phyloP scores from a whole-genome alignment of 2,113 vertebrate genomes.

The Oreamnos americanus region DNA sequence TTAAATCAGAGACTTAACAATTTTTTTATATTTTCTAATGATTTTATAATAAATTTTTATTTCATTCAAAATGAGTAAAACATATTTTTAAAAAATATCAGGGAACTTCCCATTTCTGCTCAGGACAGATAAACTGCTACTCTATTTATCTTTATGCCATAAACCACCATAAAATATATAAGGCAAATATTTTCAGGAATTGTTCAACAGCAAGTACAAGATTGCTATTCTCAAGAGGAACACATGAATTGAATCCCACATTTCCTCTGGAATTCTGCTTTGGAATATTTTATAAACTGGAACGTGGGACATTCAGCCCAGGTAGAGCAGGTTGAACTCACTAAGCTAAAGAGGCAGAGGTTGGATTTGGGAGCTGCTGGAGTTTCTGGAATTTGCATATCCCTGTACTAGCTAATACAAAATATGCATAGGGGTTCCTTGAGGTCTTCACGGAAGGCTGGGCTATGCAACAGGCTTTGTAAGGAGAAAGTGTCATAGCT shows the following conservation, averaged over 20 bases:
- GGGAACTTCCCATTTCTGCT: not conserved
- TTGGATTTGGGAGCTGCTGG: not conserved
- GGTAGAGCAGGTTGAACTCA: not conserved
- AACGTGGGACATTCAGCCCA: not conserved
- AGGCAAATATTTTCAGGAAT: not conserved
- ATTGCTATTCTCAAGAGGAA: not conserved
- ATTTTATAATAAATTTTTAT: not conserved
- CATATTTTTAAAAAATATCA: not conserved
- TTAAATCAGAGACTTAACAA: not conserved
- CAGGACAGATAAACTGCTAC: not conserved
- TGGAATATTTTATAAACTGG: not conserved
- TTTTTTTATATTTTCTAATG: not conserved
- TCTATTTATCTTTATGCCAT: not conserved
- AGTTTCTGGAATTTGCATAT: not conserved
- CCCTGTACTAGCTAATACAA: not conserved
- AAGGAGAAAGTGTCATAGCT: not conserved
- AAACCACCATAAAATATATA: not conserved
- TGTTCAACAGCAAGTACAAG: not conserved
- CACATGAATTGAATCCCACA: not conserved
- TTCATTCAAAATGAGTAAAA: not conserved
- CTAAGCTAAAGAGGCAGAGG: not conserved
- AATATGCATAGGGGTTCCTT: not conserved
- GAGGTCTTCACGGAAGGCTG: not conserved
- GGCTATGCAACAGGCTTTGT: not conserved
- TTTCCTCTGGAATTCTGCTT: not conserved